Conservation (phyloP, 2,888 invertebrate species). For the Trachelus tabidus region DNA sequence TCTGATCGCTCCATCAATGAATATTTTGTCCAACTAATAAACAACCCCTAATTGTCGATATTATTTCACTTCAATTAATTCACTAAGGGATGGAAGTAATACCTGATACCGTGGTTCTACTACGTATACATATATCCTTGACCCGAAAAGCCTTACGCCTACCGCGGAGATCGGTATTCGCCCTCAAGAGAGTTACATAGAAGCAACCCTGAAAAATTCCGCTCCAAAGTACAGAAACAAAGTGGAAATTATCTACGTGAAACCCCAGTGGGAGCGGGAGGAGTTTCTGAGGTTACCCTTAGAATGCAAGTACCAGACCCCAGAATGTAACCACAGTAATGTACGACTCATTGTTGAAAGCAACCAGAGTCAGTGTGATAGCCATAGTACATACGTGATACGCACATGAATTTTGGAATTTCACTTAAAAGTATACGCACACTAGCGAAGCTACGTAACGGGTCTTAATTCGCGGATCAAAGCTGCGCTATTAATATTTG, state of each 20-base stretch:
- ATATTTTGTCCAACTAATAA: not conserved
- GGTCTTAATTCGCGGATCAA: slow-evolving; percentile 42
- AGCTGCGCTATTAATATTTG: slow-evolving; percentile 45
- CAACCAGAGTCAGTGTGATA: not conserved
- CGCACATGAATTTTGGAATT: slow-evolving; percentile 14
- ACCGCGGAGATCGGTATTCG: slow-evolving; percentile 15
- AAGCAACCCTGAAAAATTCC: not conserved
- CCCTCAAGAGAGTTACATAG: not conserved
- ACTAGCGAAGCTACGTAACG: slow-evolving; percentile 10
- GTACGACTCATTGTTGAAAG: not conserved
- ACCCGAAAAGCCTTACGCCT: slow-evolving; percentile 20
- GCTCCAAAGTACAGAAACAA: slow-evolving; percentile 21
- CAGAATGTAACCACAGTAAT: not conserved
- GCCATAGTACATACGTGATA: not conserved
- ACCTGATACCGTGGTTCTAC: not conserved
- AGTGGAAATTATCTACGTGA: slow-evolving; percentile 37
- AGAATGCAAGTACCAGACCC: slow-evolving; percentile 37
- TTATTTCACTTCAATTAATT: not conserved
- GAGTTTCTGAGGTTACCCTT: slow-evolving; percentile 48
- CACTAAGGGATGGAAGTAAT: not conserved
- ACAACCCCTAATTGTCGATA: not conserved
- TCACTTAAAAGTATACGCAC: not conserved
- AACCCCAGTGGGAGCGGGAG: slow-evolving; percentile 19
- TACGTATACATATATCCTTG: not conserved
- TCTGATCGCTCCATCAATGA: not conserved